Evolutionary conservation across 1,140 invertebrate genomes (phyloP).

Genomic region (Meloidogyne floridensis): DNA sequence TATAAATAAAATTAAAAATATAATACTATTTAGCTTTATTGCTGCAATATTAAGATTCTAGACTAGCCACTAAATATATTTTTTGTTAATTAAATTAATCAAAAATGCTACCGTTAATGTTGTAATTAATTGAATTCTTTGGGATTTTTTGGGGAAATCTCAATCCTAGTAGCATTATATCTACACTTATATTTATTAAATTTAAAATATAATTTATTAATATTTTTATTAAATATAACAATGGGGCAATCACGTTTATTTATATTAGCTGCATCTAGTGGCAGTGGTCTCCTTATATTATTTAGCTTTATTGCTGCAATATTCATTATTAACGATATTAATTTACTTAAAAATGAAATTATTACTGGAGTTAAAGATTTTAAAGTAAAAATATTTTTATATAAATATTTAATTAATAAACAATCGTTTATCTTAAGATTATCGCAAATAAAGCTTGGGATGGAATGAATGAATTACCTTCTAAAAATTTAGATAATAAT

Average conservation of each 20-base stretch:
- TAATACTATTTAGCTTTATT: too few species aligned
- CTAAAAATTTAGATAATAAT: background rate
- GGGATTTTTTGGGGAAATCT: too few species aligned
- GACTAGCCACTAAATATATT: too few species aligned
- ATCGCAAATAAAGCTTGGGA: background rate
- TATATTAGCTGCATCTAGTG: background rate
- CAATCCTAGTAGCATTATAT: too few species aligned
- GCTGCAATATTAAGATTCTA: too few species aligned
- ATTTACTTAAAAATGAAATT: background rate
- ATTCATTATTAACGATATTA: constrained; percentile 3
- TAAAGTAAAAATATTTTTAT: background rate
- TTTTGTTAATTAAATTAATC: too few species aligned
- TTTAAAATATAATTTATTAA: background rate
- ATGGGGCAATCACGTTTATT: background rate
- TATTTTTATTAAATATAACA: background rate
- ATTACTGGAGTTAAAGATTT: background rate
- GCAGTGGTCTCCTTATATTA: background rate
- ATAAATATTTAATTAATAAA: background rate
- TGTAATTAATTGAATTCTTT: too few species aligned
- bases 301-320: background rate
- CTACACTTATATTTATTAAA: too few species aligned
- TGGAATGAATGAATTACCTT: background rate
- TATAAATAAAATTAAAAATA: too few species aligned
- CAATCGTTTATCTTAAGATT: background rate
- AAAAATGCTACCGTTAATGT: too few species aligned